Evolutionary conservation across 1,140 invertebrate genomes (phyloP), one percentile per base, ranked within the genome.

Genomic region (Apis cerana): DNA sequence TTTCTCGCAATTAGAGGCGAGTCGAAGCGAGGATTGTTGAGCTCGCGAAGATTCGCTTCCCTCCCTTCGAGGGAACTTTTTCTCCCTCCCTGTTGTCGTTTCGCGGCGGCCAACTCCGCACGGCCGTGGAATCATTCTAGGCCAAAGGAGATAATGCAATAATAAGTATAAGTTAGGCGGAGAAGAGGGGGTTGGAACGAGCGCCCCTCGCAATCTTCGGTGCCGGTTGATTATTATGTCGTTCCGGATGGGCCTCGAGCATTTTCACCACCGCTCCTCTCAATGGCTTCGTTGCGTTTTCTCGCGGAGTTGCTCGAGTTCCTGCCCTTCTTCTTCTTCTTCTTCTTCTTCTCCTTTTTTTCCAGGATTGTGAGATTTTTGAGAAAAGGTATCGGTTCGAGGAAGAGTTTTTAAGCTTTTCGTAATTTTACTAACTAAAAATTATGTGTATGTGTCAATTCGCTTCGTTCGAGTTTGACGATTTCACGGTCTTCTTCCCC

Each of bases 101-200:
- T 82, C 67, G 74, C 65, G 69, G 71, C 76, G 15, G 69, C 48
- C 69, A 27, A 17, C 78, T 75, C 58, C 75, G 33, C 68, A 48
- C 82, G 21, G 21, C 19, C 27, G 54, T 70, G n/a, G 75, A 79
- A 83, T 87, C 86, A 69, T 80, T 84, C 85, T 88, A 88, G 80
- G 78, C 61, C 67, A 64, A 75, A 80, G 71, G 80, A 76, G 83
- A 69, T 89, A 89, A 89, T 89, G 89, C 75, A 89, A 89, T 89
- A 89, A 89, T 89, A 89, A 89, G 88, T 89, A 89, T 89, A 89
- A 89, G 86, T 89, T 89, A 86, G 85, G 86, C 65, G 61, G 85
- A 69, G 61, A 61, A 52, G 54, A 2, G 33, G 43, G 65, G 27
- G 27, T 59, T 27, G 19, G 78, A 78, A 78, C 64, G 23, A 75